phyloP scores from a whole-genome alignment of 2,113 vertebrate species.

The Accipiter virgatus region DNA sequence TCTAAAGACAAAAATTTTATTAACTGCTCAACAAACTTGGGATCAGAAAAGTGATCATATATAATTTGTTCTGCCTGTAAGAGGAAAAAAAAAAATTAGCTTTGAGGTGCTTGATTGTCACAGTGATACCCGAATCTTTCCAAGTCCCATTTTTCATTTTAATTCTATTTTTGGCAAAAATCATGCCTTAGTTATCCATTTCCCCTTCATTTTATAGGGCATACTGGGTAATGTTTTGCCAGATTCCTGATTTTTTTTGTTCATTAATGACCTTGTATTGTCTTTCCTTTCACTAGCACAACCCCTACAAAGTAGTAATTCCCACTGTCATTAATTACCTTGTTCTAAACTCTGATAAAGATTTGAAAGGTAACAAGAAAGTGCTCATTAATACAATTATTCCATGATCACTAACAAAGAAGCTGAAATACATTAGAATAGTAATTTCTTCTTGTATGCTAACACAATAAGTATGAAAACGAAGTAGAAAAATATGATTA shows the following conservation, averaged over 20 bases:
- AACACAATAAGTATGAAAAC: background rate
- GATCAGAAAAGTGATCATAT: constrained; percentile 94
- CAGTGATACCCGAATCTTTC: background rate
- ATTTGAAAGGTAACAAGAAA: background rate
- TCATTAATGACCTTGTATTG: background rate
- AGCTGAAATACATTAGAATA: background rate
- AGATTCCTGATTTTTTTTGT: background rate
- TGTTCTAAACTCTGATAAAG: background rate
- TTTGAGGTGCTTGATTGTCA: background rate
- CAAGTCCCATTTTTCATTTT: background rate
- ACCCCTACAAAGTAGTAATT: background rate
- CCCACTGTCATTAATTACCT: background rate
- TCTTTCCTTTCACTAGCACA: background rate
- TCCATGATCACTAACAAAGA: background rate
- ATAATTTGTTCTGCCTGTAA: constrained; percentile 91
- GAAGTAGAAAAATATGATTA: background rate
- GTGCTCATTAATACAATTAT: background rate
- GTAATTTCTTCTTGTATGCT: background rate
- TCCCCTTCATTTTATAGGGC: background rate
- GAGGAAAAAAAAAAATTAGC: background rate
- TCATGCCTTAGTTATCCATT: background rate
- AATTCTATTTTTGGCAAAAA: background rate
- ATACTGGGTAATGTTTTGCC: background rate
- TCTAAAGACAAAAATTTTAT: constrained; percentile 96
- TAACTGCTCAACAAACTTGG: constrained; percentile 90